Base-by-base conservation (phyloP, 92 coral and sea anemone genomes). In the Palythoa heliodiscus region DNA sequence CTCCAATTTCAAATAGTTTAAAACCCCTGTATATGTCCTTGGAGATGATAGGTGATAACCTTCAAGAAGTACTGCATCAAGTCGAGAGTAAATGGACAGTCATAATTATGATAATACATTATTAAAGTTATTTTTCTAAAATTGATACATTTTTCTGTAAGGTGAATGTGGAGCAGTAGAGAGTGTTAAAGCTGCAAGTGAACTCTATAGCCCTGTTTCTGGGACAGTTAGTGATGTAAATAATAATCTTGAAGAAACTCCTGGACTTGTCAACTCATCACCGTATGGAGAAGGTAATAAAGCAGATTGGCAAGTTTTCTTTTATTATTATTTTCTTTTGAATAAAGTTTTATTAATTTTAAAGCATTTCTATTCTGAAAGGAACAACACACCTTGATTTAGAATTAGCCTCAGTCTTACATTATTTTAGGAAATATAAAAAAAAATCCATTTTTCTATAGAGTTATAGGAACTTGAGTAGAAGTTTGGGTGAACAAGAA, bases 161-260 rank as follows among this genome's bases (percentile, higher is more conserved):
- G 99, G 82, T 68, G 91, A 88, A 57, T 91, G 92, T 91, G 98
- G 96, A 63, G 98, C 93, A 7, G 87, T 96, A 24, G 99, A 96
- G 87, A 96, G 99, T 73, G 99, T 96, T 19, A 96, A 96, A 76
- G 99, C 99, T 35, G 99, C 98, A 11, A 92, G 97, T 67, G 99
- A 96, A 63, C 77, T 96, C 47, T 94, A 89, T 55, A 86, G 94
- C 13, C 99, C 99, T 7, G 89, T 83, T 39, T 20, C 95, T 25
- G 99, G 99, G 17, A 88, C 70, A 78, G 87, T 96, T 19, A 76
- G 84, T 22, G 94, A 90, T 14, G 83, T 89, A 40, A 96, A 96
- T 75, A 48, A 53, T 73, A n/a, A 29, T 0, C 83, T 96, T 66
- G 88, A 82, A 24, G 96, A 89, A 5, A 71, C 69, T 12, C 99